Evolutionary conservation across 2,113 vertebrate genomes (phyloP).

Genomic region (Aspiorhynchus laticeps): DNA sequence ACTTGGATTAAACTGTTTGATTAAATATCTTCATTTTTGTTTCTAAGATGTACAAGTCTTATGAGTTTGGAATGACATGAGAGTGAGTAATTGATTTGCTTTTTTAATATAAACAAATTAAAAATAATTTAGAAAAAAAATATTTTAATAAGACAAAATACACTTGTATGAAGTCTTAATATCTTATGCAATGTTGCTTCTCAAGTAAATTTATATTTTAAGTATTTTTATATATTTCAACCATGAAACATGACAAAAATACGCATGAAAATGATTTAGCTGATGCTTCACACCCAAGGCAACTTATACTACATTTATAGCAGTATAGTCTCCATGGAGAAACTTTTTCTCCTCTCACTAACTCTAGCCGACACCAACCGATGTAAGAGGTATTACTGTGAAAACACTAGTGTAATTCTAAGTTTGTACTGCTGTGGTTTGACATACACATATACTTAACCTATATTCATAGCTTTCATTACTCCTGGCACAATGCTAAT

Average conservation of each 20-base stretch:
- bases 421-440: constrained; percentile 41
- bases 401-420: constrained; percentile 31
- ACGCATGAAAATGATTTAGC: background rate
- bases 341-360: constrained; percentile 27
- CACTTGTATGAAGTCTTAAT: background rate
- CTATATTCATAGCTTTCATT: constrained; percentile 58
- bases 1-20: background rate
- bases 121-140: background rate
- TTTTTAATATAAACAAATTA: background rate
- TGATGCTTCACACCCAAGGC: background rate
- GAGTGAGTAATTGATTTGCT: background rate
- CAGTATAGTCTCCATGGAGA: background rate
- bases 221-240: background rate
- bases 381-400: constrained; percentile 7
- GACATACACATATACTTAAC: constrained; percentile 55
- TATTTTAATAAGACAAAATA: background rate
- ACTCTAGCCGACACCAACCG: background rate
- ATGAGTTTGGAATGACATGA: background rate
- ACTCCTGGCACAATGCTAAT: constrained; percentile 31
- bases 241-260: background rate
- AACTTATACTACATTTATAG: background rate
- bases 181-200: background rate
- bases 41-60: background rate
- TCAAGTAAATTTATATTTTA: background rate
- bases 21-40: background rate